Evolutionary conservation across 1,140 invertebrate genomes (phyloP), one percentile per base, ranked within the genome.

Genomic region (Drosophila ohnishii): DNA sequence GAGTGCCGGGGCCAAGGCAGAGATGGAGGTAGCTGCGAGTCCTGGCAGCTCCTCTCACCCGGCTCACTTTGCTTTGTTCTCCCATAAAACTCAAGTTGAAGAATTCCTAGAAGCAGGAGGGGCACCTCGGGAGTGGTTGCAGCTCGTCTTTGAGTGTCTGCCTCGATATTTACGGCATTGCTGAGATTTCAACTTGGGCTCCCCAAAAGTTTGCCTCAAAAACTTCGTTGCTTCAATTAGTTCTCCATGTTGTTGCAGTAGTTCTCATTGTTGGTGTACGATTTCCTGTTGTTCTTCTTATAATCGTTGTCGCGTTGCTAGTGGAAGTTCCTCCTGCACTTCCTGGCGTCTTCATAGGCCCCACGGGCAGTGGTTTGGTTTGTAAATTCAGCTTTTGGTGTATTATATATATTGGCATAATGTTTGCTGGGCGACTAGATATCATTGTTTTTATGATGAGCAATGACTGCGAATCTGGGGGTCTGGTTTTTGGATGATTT

Each of bases 91-190:
- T 70, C 44, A 70, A 69, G 28, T 76, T 71, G 65, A 71, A 59
- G 67, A 71, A 48, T 70, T 67, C 51, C 39, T 44, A n/a, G 44
- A 35, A 40, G 50, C 2, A 7, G 11, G 39, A 19, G 19, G 37
- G 30, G 13, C n/a, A 6, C 11, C 11, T n/a, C 3, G 11, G 11
- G 25, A 11, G n/a, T 9, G 47, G 32, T 48, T 67, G 50, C 45
- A 47, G 45, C 56, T 50, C 53, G 55, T 48, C 63, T 64, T 50
- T 74, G 72, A 75, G 72, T 69, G 75, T 62, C 73, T 77, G 64
- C 75, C 39, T 77, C 75, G 73, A 77, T 71, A 71, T 77, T 77
- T 77, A 77, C 75, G 75, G 60, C 75, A 77, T 62, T 55, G 65
- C 75, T 77, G 75, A 77, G 75, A 77, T 77, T 77, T 77, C 42